Conservation (phyloP, 2,888 invertebrate genomes). For the Drosophila seclusa region DNA sequence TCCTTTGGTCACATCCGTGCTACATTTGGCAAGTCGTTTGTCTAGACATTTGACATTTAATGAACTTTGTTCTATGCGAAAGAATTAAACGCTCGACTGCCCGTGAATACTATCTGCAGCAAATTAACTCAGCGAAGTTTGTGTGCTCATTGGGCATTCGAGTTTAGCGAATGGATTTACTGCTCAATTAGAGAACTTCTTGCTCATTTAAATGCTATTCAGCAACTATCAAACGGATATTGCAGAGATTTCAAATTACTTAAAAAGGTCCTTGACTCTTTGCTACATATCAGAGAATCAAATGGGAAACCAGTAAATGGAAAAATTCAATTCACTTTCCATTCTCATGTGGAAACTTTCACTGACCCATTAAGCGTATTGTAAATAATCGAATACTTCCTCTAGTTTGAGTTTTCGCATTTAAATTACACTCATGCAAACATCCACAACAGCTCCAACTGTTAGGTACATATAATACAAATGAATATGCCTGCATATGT, state of each 20-base stretch:
- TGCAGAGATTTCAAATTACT: neutral
- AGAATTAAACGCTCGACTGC: constrained; percentile 6
- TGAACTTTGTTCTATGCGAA: constrained; percentile 19
- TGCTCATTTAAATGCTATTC: constrained; percentile 6
- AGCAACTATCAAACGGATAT: neutral
- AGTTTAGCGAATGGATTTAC: constrained; percentile 1
- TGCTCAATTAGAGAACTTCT: constrained; percentile 4
- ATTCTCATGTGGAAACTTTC: neutral
- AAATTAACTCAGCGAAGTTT: neutral
- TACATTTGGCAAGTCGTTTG: constrained; percentile 37
- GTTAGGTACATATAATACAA: constrained; percentile 2
- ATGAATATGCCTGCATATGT: neutral
- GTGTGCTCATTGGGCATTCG: neutral
- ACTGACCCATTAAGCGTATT: neutral
- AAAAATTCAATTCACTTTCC: neutral
- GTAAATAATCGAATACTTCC: neutral
- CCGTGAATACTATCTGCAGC: constrained; percentile 1
- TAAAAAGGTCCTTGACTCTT: neutral
- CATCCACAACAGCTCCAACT: neutral
- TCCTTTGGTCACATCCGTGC: constrained; percentile 23
- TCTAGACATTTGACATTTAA: constrained; percentile 51
- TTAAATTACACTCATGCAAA: neutral
- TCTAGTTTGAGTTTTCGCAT: neutral
- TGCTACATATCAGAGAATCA: neutral
- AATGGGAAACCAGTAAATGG: neutral